These are phyloP conservation scores for Oxygymnocypris stewartii DNA, from an alignment of 2,113 vertebrate genomes.

Conservation along the genomic window DNA sequence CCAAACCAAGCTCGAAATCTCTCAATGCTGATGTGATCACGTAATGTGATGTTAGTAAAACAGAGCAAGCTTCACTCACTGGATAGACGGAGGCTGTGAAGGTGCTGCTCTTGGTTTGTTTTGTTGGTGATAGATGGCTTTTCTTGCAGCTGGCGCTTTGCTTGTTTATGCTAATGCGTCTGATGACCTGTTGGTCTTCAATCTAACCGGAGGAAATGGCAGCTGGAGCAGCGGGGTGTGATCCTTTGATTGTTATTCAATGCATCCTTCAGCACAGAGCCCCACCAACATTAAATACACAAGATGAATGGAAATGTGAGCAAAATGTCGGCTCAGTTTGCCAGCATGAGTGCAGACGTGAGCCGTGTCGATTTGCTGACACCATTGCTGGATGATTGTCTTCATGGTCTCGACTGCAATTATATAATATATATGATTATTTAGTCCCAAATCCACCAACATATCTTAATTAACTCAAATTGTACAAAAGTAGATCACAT, in stretches of 20 bases:
- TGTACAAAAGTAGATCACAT: neutral
- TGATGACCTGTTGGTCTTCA: slow-evolving; percentile 74
- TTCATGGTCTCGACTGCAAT: neutral
- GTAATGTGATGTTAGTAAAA: neutral
- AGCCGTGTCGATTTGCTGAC: neutral
- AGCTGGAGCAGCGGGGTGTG: slow-evolving; percentile 68
- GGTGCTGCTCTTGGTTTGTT: slow-evolving; percentile 50
- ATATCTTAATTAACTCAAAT: too few species aligned
- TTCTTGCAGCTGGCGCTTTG: slow-evolving; percentile 60
- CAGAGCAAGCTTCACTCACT: neutral
- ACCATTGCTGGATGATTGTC: neutral
- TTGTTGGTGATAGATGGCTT: slow-evolving; percentile 68
- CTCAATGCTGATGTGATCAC: neutral
- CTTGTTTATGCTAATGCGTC: slow-evolving; percentile 76
- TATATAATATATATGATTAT: neutral
- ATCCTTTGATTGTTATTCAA: slow-evolving; percentile 72
- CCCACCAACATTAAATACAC: slow-evolving; percentile 61
- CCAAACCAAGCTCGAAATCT: neutral
- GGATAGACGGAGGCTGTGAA: neutral
- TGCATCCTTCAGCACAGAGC: slow-evolving; percentile 63
- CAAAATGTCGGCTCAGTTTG: neutral
- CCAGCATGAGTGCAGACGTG: neutral
- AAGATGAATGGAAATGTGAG: slow-evolving; percentile 58
- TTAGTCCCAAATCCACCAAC: neutral
- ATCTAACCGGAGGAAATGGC: slow-evolving; percentile 61